A percentile compares a stretch with the other conserved stretches of the same genome.
phyloP scores from a whole-genome alignment of 2,797 vertebrate genomes.

The Apodemus agrarius region DNA sequence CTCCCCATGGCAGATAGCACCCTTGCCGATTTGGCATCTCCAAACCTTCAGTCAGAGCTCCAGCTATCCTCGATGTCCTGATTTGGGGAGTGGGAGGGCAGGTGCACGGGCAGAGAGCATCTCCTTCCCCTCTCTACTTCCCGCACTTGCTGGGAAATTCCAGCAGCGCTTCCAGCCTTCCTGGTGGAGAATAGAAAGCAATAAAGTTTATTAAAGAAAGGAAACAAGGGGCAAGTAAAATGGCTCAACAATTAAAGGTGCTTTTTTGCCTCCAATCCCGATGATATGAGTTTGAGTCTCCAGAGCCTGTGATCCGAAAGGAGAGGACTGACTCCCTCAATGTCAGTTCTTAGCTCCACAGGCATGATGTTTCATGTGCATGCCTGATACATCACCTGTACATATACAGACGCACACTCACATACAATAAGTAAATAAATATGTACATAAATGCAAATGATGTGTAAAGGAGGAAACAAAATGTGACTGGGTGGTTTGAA shows the following conservation, averaged over 20 bases:
- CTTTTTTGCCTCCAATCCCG: not conserved
- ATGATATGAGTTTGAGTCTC: not conserved
- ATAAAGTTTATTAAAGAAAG: not conserved
- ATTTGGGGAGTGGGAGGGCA: not conserved
- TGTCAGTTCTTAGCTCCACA: not conserved
- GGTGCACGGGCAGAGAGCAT: not conserved
- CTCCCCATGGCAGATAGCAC: not conserved
- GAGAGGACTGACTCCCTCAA: not conserved
- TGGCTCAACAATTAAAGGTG: not conserved
- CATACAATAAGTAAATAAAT: not conserved
- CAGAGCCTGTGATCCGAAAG: not conserved
- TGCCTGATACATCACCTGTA: not conserved
- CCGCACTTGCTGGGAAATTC: not conserved
- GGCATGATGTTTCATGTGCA: not conserved
- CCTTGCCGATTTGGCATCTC: not conserved
- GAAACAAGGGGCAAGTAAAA: not conserved
- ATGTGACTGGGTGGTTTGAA: not conserved
- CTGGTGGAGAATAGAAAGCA: not conserved
- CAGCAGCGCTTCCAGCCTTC: not conserved
- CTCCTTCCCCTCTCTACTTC: not conserved
- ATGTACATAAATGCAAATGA: not conserved
- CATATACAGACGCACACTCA: not conserved
- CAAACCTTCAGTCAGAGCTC: not conserved
- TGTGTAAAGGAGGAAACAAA: not conserved
- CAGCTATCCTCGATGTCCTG: not conserved